Base-by-base conservation (phyloP, 1,140 invertebrate species). In the Diorhabda carinulata region DNA sequence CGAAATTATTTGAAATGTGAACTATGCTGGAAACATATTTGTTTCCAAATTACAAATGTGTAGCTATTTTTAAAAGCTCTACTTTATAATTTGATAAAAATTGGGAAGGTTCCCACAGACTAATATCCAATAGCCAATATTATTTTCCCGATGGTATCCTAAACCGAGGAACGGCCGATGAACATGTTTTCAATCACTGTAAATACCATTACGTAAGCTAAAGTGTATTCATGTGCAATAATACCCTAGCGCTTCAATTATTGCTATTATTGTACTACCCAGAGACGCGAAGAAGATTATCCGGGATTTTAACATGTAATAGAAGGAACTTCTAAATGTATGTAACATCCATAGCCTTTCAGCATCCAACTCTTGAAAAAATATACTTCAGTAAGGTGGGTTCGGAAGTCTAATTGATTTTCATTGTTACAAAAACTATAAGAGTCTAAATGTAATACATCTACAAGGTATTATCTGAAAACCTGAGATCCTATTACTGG, bases 131-230 rank as follows among this genome's bases (percentile, higher is more conserved):
- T 66, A 66, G 64, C 64, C 64, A 66, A 66, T 66, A 66, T 58
- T 66, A 66, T 66, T 66, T 25, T 52, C 47, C 47, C 5, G 64
- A 47, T 58, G 43, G 56, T 45, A 43, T 66, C 52, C 64, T 45
- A 59, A 59, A 66, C 56, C 64, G 9, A 25, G 43, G 47, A 69
- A 70, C 61, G 75, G 69, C 72, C 70, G 70, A 71, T 75, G 77
- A 71, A 70, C 74, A 78, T 73, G 74, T 78, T 78, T 78, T 76
- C 77, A 78, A 78, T 78, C 74, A 73, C 76, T 76, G 73, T 76
- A 77, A 78, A 76, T 77, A 78, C 76, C 72, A 77, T 78, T 76
- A 77, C 63, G 68, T 73, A 74, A 78, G 74, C 76, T 68, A 76
- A 74, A 59, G 74, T 74, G 77, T 78, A 77, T 73, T 75, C 77